Percentiles rank a stretch among this genome's conserved stretches.
Conservation (phyloP, 2,113 vertebrate species). For the Trochalopteron elliotii region DNA sequence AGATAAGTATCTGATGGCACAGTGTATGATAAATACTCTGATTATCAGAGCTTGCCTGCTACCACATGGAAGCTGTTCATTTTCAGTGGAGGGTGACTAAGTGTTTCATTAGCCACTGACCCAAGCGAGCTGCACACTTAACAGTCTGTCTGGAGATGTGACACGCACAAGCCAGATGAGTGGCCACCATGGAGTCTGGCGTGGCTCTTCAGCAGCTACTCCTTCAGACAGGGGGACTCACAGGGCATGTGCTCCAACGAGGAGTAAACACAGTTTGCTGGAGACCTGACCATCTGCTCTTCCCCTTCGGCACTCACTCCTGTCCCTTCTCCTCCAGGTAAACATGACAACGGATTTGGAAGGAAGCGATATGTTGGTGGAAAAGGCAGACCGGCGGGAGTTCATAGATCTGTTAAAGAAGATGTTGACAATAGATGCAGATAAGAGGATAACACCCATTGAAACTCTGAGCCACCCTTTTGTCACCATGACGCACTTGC, state of each 20-base stretch:
- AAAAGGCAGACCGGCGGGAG: slow-evolving; percentile 96
- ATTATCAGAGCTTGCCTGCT: slow-evolving; percentile 39
- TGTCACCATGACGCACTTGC: slow-evolving; percentile 95
- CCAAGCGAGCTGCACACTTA: neutral
- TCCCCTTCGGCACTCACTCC: neutral
- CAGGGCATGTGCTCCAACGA: neutral
- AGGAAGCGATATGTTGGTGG: slow-evolving; percentile 95
- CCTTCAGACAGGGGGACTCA: neutral
- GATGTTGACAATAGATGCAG: slow-evolving; percentile 98
- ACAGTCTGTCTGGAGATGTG: slow-evolving; percentile 34
- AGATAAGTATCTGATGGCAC: neutral
- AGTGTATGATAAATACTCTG: slow-evolving; percentile 11
- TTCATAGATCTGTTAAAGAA: slow-evolving; percentile 98
- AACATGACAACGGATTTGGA: slow-evolving; percentile 97
- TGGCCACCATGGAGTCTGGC: neutral
- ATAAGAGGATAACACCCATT: slow-evolving; percentile 97
- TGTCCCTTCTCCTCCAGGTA: slow-evolving; percentile 78
- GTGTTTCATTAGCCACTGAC: slow-evolving; percentile 59
- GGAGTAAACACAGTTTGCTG: neutral
- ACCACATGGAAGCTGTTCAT: slow-evolving; percentile 51
- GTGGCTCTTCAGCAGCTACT: neutral
- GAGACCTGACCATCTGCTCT: slow-evolving; percentile 7
- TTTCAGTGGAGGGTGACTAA: slow-evolving; percentile 58
- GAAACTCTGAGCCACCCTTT: slow-evolving; percentile 98
- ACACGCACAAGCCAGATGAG: neutral